Evolutionary conservation across 1,140 invertebrate species (phyloP).

Genomic region (Drosophila seguyi): DNA sequence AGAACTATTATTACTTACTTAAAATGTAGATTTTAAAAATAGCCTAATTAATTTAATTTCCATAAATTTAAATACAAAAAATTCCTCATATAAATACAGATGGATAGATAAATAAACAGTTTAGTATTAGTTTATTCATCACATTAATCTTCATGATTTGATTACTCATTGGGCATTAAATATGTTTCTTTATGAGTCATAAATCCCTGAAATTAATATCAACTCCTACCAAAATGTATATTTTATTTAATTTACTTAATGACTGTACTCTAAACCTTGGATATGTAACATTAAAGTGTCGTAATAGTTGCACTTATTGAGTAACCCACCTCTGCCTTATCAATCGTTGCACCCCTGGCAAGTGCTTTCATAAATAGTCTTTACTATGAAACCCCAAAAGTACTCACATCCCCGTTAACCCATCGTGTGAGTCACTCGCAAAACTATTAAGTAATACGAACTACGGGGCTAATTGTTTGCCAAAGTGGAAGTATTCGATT

Average conservation of each 20-base stretch:
- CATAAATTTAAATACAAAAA: too few species aligned
- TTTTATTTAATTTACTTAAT: background rate
- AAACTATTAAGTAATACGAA: conserved; percentile 21
- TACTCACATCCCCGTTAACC: background rate
- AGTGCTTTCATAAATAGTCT: conserved; percentile 9
- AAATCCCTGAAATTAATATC: background rate
- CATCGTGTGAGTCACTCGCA: conserved; percentile 23
- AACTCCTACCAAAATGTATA: background rate
- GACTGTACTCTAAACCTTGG: background rate
- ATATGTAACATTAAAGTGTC: background rate
- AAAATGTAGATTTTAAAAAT: too few species aligned
- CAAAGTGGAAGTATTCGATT: conserved; percentile 39
- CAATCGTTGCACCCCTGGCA: conserved; percentile 22
- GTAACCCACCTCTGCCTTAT: conserved; percentile 16
- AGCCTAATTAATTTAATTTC: too few species aligned
- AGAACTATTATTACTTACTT: too few species aligned
- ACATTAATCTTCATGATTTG: background rate
- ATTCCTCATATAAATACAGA: too few species aligned
- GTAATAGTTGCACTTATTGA: background rate
- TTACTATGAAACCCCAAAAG: background rate
- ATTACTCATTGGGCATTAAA: background rate
- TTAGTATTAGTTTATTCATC: background rate
- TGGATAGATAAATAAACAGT: too few species aligned
- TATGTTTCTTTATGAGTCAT: background rate
- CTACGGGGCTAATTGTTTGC: conserved; percentile 21